A percentile compares a stretch with the other conserved stretches of the same genome.
These are phyloP conservation scores for Eudasyphora cyanicolor DNA, from an alignment of 2,888 invertebrate species.

Conservation along the genomic window DNA sequence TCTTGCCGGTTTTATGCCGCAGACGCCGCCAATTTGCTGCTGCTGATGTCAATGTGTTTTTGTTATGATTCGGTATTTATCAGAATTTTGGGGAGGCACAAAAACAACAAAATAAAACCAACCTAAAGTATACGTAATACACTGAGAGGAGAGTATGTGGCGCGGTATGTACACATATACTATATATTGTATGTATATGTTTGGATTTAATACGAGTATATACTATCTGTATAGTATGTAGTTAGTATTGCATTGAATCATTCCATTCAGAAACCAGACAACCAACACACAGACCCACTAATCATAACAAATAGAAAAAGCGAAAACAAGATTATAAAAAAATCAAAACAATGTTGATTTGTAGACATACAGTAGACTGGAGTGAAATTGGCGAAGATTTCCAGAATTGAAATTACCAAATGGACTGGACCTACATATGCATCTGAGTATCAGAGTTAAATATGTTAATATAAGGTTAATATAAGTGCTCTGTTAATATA, in stretches of 20 bases:
- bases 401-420: too few species aligned
- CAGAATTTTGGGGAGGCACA: conserved; percentile 2
- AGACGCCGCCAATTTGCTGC: background rate
- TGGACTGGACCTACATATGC: too few species aligned
- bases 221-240: background rate
- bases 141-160: too few species aligned
- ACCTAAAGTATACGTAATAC: conserved; percentile 11
- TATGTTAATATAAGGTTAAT: too few species aligned
- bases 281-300: conserved; percentile 9
- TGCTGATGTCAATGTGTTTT: background rate
- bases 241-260: background rate
- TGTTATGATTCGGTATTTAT: conserved; percentile 5
- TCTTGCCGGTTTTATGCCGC: background rate
- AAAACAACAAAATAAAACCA: background rate
- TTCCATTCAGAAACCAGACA: conserved; percentile 17
- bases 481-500: too few species aligned
- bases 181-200: conserved; percentile 2
- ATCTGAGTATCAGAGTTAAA: too few species aligned
- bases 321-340: background rate
- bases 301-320: background rate
- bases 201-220: too few species aligned
- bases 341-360: background rate
- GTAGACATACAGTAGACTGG: background rate
- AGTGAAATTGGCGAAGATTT: background rate
- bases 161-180: background rate